Evolutionary conservation across 2,113 vertebrate species (phyloP).

Genomic region (Solea solea): DNA sequence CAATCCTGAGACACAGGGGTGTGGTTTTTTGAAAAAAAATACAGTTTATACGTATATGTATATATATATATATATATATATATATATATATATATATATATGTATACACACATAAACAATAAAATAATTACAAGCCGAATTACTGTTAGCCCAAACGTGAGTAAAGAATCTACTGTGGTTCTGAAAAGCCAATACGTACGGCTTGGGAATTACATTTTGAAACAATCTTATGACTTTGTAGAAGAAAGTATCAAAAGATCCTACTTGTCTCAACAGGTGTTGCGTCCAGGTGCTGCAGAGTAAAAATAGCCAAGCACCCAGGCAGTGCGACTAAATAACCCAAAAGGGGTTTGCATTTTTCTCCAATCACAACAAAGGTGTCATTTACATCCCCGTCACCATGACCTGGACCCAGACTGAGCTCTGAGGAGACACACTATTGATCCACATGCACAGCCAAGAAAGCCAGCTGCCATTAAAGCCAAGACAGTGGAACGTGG

Average conservation of each 20-base stretch:
- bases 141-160: no score
- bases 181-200: no score
- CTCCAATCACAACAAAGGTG: constrained; percentile 74
- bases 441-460: constrained; percentile 83
- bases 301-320: constrained; percentile 10
- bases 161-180: no score
- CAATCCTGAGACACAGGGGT: no score
- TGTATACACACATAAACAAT: no score
- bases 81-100: neutral
- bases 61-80: neutral
- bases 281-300: neutral
- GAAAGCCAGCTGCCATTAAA: constrained; percentile 86
- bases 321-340: constrained; percentile 62
- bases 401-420: constrained; percentile 73
- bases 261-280: constrained; percentile 64
- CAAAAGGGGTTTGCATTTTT: constrained; percentile 64
- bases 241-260: neutral
- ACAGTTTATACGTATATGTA: neutral
- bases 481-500: constrained; percentile 90
- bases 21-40: neutral
- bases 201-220: no score
- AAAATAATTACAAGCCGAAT: no score
- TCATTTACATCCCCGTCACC: constrained; percentile 68
- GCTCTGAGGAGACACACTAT: constrained; percentile 82
- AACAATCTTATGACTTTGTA: no score